Evolutionary conservation across 2,113 vertebrate genomes (phyloP), one percentile per base, ranked within the genome.

Genomic region (Cercopithecus mona): DNA sequence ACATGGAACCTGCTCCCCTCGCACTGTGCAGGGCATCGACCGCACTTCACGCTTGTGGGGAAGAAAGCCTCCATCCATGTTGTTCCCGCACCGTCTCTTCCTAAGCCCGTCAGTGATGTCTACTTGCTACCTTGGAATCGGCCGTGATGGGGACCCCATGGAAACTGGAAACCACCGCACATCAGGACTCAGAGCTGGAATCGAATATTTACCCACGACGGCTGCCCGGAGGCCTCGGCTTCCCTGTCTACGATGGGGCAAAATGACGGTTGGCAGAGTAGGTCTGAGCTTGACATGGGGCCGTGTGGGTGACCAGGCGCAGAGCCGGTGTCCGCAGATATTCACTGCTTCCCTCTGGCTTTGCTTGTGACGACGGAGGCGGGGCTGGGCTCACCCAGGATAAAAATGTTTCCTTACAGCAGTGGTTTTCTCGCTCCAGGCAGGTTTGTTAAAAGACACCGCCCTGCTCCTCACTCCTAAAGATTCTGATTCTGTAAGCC

Each of bases 1-100:
- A 70, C 68, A n/a, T 1, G 8, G 30, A 20, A n/a, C 17, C 17
- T 9, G 16, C 18, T 9, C 68, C 5, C 35, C 35, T 9, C 1
- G 27, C 27, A 5, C 61, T 5, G 13, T 2, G 27, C 27, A 30
- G 27, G 5, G 27, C 27, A 27, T 64, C 5, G 11, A 64, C 27
- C 0, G 11, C 5, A 5, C 5, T 27, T 30, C 59, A 2, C 1
- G 32, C 66, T 35, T 16, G 4, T 14, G 6, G 16, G 35, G 68
- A n/a, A 8, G 68, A 20, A 20, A 38, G 8, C n/a, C 8, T 4
- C 17, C 3, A 1, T 0, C 17, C 3, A 1, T 1, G 1, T n/a
- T n/a, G n/a, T 22, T 38, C 35, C 18, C 2, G 35, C 35, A 17
- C 35, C 8, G 17, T 20, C 72, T 73, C 72, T 40, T 22, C 72